A percentile compares a stretch with the other conserved stretches of the same genome.
phyloP scores from a whole-genome alignment of 2,797 vertebrate species.

The Lutjanus argentimaculatus region DNA sequence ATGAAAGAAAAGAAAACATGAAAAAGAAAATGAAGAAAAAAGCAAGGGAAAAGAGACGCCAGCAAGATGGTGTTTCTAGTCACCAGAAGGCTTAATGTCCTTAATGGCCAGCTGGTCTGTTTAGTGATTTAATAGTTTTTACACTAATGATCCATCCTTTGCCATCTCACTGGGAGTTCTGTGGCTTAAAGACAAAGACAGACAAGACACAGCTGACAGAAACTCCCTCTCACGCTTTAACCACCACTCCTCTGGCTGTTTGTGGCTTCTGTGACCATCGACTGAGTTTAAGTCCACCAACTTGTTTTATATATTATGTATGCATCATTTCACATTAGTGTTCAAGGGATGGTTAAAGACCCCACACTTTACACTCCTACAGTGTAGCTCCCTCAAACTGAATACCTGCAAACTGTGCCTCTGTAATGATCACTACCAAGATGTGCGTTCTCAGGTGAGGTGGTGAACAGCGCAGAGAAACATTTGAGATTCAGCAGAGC shows the following conservation, averaged over 20 bases:
- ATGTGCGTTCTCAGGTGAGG: not conserved
- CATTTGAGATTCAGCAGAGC: not conserved
- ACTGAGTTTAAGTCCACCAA: not conserved
- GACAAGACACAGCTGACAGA: conserved; percentile 24
- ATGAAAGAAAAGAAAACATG: not conserved
- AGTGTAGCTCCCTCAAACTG: not conserved
- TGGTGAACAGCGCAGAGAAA: not conserved
- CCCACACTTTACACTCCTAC: not conserved
- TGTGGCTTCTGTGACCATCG: not conserved
- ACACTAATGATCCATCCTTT: conserved; percentile 44
- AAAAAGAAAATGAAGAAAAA: conserved; percentile 11
- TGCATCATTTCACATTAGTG: conserved; percentile 27
- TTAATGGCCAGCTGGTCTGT: conserved; percentile 56
- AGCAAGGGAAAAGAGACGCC: conserved; percentile 10
- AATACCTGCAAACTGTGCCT: not conserved
- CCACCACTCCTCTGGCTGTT: conserved; percentile 5
- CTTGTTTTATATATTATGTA: conserved; percentile 15
- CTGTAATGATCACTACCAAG: not conserved
- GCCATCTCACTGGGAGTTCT: conserved; percentile 26
- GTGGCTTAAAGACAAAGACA: conserved; percentile 37
- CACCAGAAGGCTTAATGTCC: conserved; percentile 40
- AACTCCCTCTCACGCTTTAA: conserved; percentile 11
- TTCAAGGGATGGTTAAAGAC: not conserved
- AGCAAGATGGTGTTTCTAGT: conserved; percentile 23
- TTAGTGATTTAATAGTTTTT: conserved; percentile 53